A percentile compares a stretch with the other conserved stretches of the same genome.
Evolutionary conservation across 2,888 invertebrate genomes (phyloP).

Genomic region (Drosophila vallismaia): DNA sequence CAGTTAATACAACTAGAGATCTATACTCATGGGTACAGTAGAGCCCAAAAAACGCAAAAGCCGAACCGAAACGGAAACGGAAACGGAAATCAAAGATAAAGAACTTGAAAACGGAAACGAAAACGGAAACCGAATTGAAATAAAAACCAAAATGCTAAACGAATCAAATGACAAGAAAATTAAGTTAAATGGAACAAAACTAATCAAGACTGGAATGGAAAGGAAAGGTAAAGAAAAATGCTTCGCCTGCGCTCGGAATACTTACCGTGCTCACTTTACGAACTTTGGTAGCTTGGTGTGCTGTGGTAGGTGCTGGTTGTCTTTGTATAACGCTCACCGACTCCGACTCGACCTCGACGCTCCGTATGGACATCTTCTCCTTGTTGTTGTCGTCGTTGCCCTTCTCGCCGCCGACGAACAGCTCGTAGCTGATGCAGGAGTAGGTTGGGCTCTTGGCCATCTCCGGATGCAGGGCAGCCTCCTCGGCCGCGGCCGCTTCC

Average conservation of each 20-base stretch:
- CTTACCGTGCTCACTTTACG: slow-evolving; percentile 98
- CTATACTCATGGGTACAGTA: slow-evolving; percentile 30
- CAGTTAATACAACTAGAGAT: slow-evolving; percentile 17
- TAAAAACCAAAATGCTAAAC: slow-evolving; percentile 27
- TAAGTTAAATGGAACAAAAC: slow-evolving; percentile 37
- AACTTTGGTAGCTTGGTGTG: slow-evolving; percentile 86
- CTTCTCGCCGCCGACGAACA: slow-evolving; percentile 94
- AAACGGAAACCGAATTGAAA: slow-evolving; percentile 20
- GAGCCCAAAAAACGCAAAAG: slow-evolving; percentile 37
- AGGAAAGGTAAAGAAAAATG: slow-evolving; percentile 69
- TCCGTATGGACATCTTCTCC: slow-evolving; percentile 95
- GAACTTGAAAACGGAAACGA: slow-evolving; percentile 6
- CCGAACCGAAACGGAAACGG: slow-evolving; percentile 9
- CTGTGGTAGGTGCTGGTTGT: slow-evolving; percentile 85
- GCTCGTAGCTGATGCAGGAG: slow-evolving; percentile 96
- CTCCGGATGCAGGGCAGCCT: slow-evolving; percentile 85
- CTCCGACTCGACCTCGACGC: slow-evolving; percentile 94
- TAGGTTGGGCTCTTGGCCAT: slow-evolving; percentile 95
- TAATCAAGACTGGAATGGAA: slow-evolving; percentile 47
- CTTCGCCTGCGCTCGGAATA: slow-evolving; percentile 84
- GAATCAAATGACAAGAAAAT: slow-evolving; percentile 31
- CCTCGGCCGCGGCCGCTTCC: slow-evolving; percentile 85
- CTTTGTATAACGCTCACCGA: slow-evolving; percentile 92
- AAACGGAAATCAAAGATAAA: slow-evolving; percentile 9
- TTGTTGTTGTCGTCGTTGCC: slow-evolving; percentile 95